Evolutionary conservation across 2,888 invertebrate genomes (phyloP), one percentile per base, ranked within the genome.

Genomic region (Beris chalybata): DNA sequence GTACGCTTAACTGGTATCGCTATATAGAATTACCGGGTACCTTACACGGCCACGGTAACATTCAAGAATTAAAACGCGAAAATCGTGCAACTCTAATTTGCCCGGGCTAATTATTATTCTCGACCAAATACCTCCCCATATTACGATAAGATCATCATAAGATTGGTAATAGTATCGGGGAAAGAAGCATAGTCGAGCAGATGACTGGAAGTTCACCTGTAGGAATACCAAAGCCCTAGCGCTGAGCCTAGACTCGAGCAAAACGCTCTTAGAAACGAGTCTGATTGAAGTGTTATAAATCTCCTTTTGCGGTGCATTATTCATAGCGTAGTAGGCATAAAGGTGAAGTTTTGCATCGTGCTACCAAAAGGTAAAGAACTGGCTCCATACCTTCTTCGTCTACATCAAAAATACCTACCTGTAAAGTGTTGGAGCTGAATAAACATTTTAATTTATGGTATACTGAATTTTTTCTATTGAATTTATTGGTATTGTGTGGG

Each of bases 211-310:
- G 38, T 56, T 58, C 58, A 58, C 58, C 58, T 58, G 58, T 31
- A 45, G 30, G 4, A 30, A 30, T 54, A 31, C 13, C 13, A 9
- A 6, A 11, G 12, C 5, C 31, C 38, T 56, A 47, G 9, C 6
- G 29, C 45, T 45, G 44, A 45, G 6, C 12, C 58, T 11, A 58
- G 44, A 30, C 32, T 31, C 44, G 45, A 44, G 12, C 45, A 5
- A 58, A 13, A 22, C 29, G 22, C 52, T 29, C 22, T 29, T 9
- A 3, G 22, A 45, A 44, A 45, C 9, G 45, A 47, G 45, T n/a
- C 64, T 54, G 54, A 56, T 65, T 67, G 65, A 67, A 64, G 64
- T 64, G 65, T 67, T 65, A 67, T 67, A 67, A 67, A 67, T 67
- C 65, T 67, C 65, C 59, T 54, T 65, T 59, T 57, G 59, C 58